Evolutionary conservation across 2,797 vertebrate species (phyloP).

Genomic region (Sarcoramphus papa): DNA sequence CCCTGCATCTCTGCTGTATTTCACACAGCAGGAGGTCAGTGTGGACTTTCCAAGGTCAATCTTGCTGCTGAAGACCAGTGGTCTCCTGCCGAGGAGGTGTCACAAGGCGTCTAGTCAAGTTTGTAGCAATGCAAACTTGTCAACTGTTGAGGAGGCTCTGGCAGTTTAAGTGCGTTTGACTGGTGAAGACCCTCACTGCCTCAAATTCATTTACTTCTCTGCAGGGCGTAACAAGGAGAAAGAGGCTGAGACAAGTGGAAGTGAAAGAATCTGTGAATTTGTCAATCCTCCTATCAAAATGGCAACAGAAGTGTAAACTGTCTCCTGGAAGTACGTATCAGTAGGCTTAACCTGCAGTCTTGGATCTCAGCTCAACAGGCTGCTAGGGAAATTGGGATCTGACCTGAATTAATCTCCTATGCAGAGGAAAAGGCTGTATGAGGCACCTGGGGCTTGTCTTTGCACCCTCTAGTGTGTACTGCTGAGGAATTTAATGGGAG

Average conservation of each 20-base stretch:
- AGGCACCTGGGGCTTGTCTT: background rate
- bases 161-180: background rate
- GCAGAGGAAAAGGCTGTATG: background rate
- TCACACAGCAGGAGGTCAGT: background rate
- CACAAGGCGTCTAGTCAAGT: background rate
- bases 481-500: background rate
- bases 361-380: background rate
- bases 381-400: background rate
- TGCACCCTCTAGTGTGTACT: background rate
- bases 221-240: background rate
- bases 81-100: constrained; percentile 24
- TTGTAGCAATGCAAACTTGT: background rate
- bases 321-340: background rate
- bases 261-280: constrained; percentile 38
- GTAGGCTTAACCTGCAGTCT: background rate
- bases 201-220: constrained; percentile 45
- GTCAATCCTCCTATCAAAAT: background rate
- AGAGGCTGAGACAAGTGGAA: background rate
- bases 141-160: background rate
- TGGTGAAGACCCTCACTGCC: background rate
- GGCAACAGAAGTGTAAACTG: background rate
- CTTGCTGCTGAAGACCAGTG: background rate
- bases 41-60: constrained; percentile 21
- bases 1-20: background rate
- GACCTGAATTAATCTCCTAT: background rate